Evolutionary conservation across 2,113 vertebrate species (phyloP), one percentile per base, ranked within the genome.

Genomic region (Megaceryle torquata): DNA sequence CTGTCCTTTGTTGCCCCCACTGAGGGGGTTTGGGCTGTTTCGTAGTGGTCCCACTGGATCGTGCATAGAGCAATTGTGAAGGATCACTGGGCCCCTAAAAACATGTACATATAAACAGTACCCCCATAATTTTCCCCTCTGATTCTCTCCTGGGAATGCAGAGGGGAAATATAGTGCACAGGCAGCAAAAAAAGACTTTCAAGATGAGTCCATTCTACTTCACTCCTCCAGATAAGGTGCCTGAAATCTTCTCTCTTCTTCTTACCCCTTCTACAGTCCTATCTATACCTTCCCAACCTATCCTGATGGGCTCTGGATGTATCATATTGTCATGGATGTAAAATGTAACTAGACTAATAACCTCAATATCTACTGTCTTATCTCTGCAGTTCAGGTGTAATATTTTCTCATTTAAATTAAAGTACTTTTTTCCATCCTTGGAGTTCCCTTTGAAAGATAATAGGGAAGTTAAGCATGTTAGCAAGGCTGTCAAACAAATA

Each of bases 51-150:
- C 21, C 12, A 15, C 4, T 50, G 16, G 8, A 78, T 1, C 46
- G 25, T 6, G 13, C 33, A 13, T 1, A 63, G 33, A 10, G 20
- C 11, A 50, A 3, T 59, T 82, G 18, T 37, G 75, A 77, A 69
- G 10, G 10, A 56, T 11, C 9, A 53, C 0, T 2, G 0, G 20
- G n/a, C 2, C 4, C 17, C 22, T 64, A 39, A 6, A 51, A 46
- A 63, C 13, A 48, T 22, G 35, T 77, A 83, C 22, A 59, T 44
- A 61, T 14, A 11, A 76, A 39, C 0, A 1, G 9, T 41, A 0
- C 5, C 2, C 18, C 63, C 1, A 0, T 29, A 83, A 80, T 69
- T 11, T 16, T 51, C 9, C 14, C 19, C 3, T 67, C 29, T 71
- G 19, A 46, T 56, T 69, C 19, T 54, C 13, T 81, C 35, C 37